These are phyloP conservation scores for Micropoecilia bifurca DNA, from an alignment of 2,797 vertebrate genomes.

Conservation along the genomic window DNA sequence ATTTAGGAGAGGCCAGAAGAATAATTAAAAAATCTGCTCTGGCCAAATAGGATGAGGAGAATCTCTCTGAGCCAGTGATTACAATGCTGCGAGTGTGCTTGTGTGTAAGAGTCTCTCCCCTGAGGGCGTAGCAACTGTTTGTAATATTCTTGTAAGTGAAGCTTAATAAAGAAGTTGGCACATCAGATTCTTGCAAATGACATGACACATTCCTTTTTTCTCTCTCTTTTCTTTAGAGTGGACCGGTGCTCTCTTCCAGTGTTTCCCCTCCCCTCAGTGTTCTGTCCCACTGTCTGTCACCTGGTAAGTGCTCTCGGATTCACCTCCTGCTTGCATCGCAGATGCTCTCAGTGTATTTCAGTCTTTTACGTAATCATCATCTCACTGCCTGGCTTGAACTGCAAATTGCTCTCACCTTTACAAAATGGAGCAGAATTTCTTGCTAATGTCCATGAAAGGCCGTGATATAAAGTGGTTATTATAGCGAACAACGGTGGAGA, in stretches of 20 bases:
- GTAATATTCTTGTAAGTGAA: constrained; percentile 46
- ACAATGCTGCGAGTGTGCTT: constrained; percentile 30
- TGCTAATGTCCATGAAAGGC: constrained; percentile 5
- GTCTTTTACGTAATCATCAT: constrained; percentile 32
- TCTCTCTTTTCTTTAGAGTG: constrained; percentile 50
- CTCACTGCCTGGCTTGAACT: constrained; percentile 10
- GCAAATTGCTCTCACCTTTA: constrained; percentile 35
- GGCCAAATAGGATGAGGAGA: constrained; percentile 44
- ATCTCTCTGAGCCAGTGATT: constrained; percentile 18
- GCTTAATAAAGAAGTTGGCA: constrained; percentile 31
- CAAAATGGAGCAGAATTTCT: background rate
- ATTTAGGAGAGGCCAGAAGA: constrained; percentile 59
- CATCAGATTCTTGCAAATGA: constrained; percentile 28
- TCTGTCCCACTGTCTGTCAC: constrained; percentile 56
- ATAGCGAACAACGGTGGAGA: background rate
- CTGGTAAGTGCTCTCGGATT: constrained; percentile 65
- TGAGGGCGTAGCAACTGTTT: constrained; percentile 40
- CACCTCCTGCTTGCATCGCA: constrained; percentile 34
- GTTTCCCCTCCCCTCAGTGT: constrained; percentile 64
- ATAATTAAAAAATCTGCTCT: constrained; percentile 56
- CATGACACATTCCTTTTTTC: background rate
- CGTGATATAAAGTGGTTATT: constrained; percentile 7
- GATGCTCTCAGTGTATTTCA: constrained; percentile 36
- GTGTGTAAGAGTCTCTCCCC: constrained; percentile 34
- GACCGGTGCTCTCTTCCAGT: constrained; percentile 65